A percentile compares a stretch with the other conserved stretches of the same genome.
Evolutionary conservation across 1,140 invertebrate species (phyloP).

Genomic region (Megalopta genalis): DNA sequence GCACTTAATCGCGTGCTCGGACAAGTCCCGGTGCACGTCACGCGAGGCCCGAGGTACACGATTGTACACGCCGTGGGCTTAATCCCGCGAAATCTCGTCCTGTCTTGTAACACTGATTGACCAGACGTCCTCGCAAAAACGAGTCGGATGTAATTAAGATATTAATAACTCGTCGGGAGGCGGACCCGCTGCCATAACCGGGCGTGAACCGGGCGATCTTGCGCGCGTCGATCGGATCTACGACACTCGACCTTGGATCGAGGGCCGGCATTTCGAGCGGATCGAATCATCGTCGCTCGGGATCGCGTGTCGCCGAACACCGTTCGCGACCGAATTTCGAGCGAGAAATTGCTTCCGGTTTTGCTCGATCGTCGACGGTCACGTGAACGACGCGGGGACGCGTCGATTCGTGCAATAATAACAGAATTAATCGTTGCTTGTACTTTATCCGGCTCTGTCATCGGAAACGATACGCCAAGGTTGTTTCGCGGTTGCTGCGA

Average conservation of each 20-base stretch:
- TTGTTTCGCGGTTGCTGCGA: not conserved
- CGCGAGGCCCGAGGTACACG: not conserved
- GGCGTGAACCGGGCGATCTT: not conserved
- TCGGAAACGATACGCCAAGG: not conserved
- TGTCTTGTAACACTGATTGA: constrained; percentile 33
- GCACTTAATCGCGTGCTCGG: constrained; percentile 16
- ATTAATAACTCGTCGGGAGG: constrained; percentile 33
- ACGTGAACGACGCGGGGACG: not conserved
- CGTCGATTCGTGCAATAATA: not conserved
- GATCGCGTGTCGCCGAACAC: not conserved
- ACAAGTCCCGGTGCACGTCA: not conserved
- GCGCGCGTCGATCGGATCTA: not conserved
- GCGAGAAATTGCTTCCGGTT: not conserved
- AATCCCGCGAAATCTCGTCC: constrained; percentile 40
- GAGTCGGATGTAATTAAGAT: constrained; percentile 48
- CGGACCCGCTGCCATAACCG: not conserved
- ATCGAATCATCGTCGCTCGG: constrained; percentile 5
- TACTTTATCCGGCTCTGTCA: not conserved
- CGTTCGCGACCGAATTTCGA: not conserved
- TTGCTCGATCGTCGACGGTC: not conserved
- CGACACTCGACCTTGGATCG: constrained; percentile 7
- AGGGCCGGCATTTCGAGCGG: not conserved
- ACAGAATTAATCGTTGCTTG: not conserved
- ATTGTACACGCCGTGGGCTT: constrained; percentile 3
- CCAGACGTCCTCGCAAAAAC: constrained; percentile 50